These are phyloP conservation scores for Rhorus exstirpatorius DNA, from an alignment of 2,888 invertebrate species.

Conservation along the genomic window DNA sequence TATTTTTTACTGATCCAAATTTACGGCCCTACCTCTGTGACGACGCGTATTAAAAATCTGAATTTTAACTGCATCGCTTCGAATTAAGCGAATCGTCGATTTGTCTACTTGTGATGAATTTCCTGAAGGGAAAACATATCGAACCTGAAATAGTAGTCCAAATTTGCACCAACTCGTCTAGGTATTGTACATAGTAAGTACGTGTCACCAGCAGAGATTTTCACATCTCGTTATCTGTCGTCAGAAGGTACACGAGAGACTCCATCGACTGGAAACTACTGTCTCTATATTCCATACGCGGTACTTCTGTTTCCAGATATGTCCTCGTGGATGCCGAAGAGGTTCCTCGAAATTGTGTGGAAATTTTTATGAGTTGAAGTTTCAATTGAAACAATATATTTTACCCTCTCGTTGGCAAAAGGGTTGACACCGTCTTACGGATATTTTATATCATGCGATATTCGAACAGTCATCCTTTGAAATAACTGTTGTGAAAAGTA, in stretches of 20 bases:
- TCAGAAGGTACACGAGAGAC: slow-evolving; percentile 71
- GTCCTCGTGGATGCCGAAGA: neutral
- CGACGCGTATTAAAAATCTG: no score
- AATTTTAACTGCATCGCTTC: no score
- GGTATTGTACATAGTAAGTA: neutral
- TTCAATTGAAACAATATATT: neutral
- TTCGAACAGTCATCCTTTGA: slow-evolving; percentile 3
- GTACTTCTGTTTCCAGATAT: slow-evolving; percentile 38
- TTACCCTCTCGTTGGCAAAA: neutral
- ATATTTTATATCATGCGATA: slow-evolving; percentile 3
- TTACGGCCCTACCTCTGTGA: no score
- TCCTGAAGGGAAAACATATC: no score
- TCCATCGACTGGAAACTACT: slow-evolving; percentile 77
- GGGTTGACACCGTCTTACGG: neutral
- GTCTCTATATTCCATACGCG: slow-evolving; percentile 43
- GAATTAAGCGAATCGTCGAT: no score
- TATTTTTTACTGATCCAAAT: no score
- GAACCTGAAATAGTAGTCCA: neutral
- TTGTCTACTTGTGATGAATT: no score
- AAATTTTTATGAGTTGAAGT: no score
- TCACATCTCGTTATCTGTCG: slow-evolving; percentile 31
- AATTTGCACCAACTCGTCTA: neutral
- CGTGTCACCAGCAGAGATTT: slow-evolving; percentile 57
- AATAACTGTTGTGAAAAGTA: slow-evolving; percentile 20
- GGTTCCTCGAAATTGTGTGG: neutral